These are phyloP conservation scores for Morbakka virulenta DNA, from an alignment of 30 jellyfish, hydroid and myxozoan species.

Conservation along the genomic window DNA sequence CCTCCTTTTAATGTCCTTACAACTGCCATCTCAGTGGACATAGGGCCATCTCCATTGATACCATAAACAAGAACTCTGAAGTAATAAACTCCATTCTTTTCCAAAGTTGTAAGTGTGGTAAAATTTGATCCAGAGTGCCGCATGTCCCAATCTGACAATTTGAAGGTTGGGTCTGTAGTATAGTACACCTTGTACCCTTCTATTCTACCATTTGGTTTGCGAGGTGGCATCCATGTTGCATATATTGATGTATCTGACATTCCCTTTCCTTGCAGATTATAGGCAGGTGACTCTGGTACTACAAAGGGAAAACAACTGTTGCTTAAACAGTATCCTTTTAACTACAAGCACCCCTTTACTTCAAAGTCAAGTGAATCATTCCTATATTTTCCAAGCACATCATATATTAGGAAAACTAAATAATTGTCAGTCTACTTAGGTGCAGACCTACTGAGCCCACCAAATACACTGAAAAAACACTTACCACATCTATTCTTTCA, in stretches of 20 bases:
- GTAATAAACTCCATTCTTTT: slow-evolving; percentile 39
- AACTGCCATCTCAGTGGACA: slow-evolving; percentile 60
- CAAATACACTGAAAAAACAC: too few relatives aligned
- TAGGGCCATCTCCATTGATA: slow-evolving; percentile 67
- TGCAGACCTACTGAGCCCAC: too few relatives aligned
- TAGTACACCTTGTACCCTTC: slow-evolving; percentile 51
- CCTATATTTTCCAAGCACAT: too few relatives aligned
- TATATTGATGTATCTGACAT: slow-evolving; percentile 40
- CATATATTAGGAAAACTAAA: too few relatives aligned
- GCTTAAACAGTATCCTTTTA: too few relatives aligned
- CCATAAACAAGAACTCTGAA: slow-evolving; percentile 80
- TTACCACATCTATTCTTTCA: too few relatives aligned
- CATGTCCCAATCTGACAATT: slow-evolving; percentile 45
- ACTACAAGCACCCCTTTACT: too few relatives aligned
- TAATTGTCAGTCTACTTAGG: too few relatives aligned
- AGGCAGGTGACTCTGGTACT: slow-evolving; percentile 74
- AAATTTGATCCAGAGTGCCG: slow-evolving; percentile 36
- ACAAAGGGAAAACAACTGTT: neutral
- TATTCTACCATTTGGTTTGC: slow-evolving; percentile 60
- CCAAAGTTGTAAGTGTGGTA: slow-evolving; percentile 40
- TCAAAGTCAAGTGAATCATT: too few relatives aligned
- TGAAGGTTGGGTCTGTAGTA: slow-evolving; percentile 38
- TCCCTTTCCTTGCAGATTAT: slow-evolving; percentile 53
- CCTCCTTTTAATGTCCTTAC: slow-evolving; percentile 72
- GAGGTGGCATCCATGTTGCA: slow-evolving; percentile 64